phyloP scores from a whole-genome alignment of 2,797 vertebrate genomes.

The Anniella stebbinsi region DNA sequence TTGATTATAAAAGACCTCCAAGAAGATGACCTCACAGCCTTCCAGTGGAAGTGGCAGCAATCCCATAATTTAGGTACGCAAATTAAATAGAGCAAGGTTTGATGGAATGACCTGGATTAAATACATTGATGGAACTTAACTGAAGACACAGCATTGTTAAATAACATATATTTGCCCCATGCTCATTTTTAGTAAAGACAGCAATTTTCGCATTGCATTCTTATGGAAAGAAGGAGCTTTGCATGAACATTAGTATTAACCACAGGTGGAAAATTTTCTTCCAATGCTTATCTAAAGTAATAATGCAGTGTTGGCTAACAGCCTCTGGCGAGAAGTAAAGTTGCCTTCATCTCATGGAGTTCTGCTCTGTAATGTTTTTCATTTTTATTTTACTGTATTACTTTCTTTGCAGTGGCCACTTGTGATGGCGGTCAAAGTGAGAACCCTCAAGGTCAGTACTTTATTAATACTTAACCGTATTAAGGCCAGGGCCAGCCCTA shows the following conservation, averaged over 20 bases:
- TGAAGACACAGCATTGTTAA: not conserved
- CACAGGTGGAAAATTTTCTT: not conserved
- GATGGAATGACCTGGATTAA: not conserved
- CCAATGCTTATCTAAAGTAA: not conserved
- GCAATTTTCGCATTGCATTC: too few relatives aligned
- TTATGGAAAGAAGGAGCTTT: not conserved
- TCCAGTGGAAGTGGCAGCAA: not conserved
- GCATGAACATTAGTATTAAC: not conserved
- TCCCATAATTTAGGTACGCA: not conserved
- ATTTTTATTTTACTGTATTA: conserved; percentile 42
- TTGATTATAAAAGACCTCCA: not conserved
- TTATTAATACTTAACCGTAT: not conserved
- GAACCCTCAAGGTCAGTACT: conserved; percentile 47
- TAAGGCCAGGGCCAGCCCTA: not conserved
- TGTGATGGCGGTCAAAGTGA: not conserved
- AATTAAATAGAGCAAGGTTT: not conserved
- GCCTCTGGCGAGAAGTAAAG: not conserved
- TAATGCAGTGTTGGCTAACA: not conserved
- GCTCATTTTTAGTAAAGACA: not conserved
- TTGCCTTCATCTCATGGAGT: not conserved
- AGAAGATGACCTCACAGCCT: not conserved
- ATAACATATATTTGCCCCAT: not conserved
- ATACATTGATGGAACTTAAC: not conserved
- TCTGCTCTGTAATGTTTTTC: too few relatives aligned
- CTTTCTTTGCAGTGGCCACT: conserved; percentile 53